Percentiles rank a stretch among this genome's conserved stretches.
Evolutionary conservation across 2,888 invertebrate genomes (phyloP).

Genomic region (Sesamia inferens): DNA sequence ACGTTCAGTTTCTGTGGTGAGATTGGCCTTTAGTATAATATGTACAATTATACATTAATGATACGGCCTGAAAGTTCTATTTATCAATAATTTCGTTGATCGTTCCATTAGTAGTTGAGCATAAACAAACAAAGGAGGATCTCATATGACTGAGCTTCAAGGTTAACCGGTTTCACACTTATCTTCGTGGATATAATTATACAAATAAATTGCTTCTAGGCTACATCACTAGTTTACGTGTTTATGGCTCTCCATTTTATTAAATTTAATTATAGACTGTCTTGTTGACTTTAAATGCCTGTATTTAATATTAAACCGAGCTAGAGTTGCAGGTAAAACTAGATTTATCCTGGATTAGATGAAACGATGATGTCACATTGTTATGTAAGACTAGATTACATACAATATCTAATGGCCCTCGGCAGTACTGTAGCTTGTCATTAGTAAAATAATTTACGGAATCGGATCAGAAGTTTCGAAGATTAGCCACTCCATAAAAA

Average conservation of each 20-base stretch:
- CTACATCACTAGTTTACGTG: slow-evolving; percentile 46
- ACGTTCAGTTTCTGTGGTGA: not conserved
- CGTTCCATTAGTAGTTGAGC: slow-evolving; percentile 48
- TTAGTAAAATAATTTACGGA: not conserved
- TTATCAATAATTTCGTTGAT: slow-evolving; percentile 45
- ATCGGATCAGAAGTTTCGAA: not conserved
- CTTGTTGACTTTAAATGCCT: slow-evolving; percentile 23
- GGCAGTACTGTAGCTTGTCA: not conserved
- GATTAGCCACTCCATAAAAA: not conserved
- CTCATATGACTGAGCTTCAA: slow-evolving; percentile 53
- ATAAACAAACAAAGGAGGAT: slow-evolving; percentile 58
- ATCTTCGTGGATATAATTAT: slow-evolving; percentile 57
- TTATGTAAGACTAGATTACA: not conserved
- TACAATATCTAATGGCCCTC: not conserved
- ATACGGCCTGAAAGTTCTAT: slow-evolving; percentile 39
- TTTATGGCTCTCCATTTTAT: slow-evolving; percentile 45
- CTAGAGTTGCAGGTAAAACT: not conserved
- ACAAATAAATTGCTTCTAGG: slow-evolving; percentile 62
- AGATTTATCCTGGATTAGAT: not conserved
- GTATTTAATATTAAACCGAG: slow-evolving; percentile 13
- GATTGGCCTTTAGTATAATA: not conserved
- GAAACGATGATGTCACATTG: slow-evolving; percentile 7
- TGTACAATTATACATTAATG: slow-evolving; percentile 32
- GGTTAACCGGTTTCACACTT: slow-evolving; percentile 56
- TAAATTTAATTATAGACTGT: slow-evolving; percentile 27